These are phyloP conservation scores for Paragorgia papillata DNA, from an alignment of 92 coral and sea anemone species.

Conservation along the genomic window DNA sequence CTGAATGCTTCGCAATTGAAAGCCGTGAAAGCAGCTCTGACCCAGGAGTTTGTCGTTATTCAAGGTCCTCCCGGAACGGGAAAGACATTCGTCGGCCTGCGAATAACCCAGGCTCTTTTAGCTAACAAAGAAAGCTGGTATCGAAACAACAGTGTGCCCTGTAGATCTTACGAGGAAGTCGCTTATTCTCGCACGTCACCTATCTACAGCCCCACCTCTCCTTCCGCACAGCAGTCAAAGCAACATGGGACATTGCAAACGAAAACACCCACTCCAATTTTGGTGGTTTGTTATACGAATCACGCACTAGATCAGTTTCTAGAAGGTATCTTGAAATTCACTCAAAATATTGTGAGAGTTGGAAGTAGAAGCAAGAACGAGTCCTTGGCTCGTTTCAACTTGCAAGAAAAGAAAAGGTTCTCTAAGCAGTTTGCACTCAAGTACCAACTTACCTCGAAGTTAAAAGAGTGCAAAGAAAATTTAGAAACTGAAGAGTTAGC, in stretches of 20 bases:
- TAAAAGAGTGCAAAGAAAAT: conserved; percentile 11
- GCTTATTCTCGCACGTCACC: too few relatives aligned
- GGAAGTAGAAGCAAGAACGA: conserved; percentile 75
- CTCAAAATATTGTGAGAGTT: conserved; percentile 56
- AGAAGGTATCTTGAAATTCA: conserved; percentile 58
- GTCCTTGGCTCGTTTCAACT: conserved; percentile 36
- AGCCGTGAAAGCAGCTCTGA: conserved; percentile 74
- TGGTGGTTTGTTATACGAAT: conserved; percentile 83
- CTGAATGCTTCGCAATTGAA: conserved; percentile 69
- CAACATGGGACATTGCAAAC: conserved; percentile 61
- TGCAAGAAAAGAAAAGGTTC: conserved; percentile 39
- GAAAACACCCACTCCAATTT: conserved; percentile 50
- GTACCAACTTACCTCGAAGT: background rate
- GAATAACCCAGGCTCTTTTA: conserved; percentile 66
- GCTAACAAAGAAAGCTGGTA: conserved; percentile 10
- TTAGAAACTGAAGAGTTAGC: conserved; percentile 17
- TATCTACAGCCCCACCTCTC: too few relatives aligned
- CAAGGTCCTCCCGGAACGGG: conserved; percentile 93
- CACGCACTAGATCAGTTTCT: conserved; percentile 78
- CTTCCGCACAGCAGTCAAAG: too few relatives aligned
- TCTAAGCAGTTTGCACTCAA: conserved; percentile 3
- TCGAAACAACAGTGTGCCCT: background rate
- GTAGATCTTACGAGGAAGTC: background rate
- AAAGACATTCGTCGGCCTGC: conserved; percentile 74
- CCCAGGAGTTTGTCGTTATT: conserved; percentile 77